Base-by-base conservation (phyloP, 2,888 invertebrate genomes). In the Malachius bipustulatus region DNA sequence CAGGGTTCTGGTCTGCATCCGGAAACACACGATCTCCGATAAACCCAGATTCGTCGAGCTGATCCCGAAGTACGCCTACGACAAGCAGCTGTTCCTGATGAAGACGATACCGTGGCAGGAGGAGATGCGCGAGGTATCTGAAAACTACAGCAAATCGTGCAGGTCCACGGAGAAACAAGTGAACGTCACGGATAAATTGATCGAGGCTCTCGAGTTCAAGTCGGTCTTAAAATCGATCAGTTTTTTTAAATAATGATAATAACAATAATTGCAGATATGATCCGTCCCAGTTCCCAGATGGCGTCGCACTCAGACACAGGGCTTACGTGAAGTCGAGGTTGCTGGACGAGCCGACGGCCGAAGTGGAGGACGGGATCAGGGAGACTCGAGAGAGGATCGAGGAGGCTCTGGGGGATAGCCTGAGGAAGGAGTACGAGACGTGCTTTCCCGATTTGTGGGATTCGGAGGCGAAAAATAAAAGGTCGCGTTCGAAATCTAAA, bases 281-380 rank as follows among this genome's bases (percentile, higher is more conserved):
- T 19, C 24, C 24, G 6, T 6, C n/a, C 6, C 6, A 8, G 24
- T 19, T 19, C 24, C 24, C 24, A 19, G 24, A 19, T n/a, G n/a
- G 6, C 6, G 24, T n/a, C 6, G 6, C n/a, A 8, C 6, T 19
- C 6, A 8, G 6, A 19, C 6, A n/a, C 6, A 19, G n/a, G 24
- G 24, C 24, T 19, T 19, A 19, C 24, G n/a, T 19, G n/a, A 19
- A 19, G n/a, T 19, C 24, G 6, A 19, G n/a, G 24, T 19, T 19
- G 24, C 24, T 19, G 24, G n/a, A 19, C 24, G 24, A 19, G 24
- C 24, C 24, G 24, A 19, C n/a, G 24, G 24, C 6, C 6, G n/a
- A 19, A 19, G 24, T 19, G 24, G 24, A 19, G 24, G 24, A 19
- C n/a, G 6, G 6, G 6, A 19, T n/a, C 24, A 6, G n/a, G 24